phyloP scores from a whole-genome alignment of 1,140 invertebrate species.

The Tribolium castaneum region DNA sequence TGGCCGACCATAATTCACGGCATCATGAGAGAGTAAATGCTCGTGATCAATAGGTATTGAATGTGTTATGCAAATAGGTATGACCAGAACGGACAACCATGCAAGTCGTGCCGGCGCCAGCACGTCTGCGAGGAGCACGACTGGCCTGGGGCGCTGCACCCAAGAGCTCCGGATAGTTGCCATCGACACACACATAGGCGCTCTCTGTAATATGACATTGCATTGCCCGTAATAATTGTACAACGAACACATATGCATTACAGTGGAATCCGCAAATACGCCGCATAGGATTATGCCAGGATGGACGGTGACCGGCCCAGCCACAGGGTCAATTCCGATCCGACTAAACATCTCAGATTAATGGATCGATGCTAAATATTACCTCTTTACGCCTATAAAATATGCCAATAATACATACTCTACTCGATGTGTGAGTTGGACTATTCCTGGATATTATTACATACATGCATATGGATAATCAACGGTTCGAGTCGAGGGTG shows the following conservation, averaged over 20 bases:
- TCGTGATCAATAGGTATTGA: slow-evolving; percentile 62
- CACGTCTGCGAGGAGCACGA: slow-evolving; percentile 46
- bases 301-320: slow-evolving; percentile 18
- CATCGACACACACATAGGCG: slow-evolving; percentile 34
- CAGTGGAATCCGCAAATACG: slow-evolving; percentile 48
- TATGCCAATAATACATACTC: background rate
- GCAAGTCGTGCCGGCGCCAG: slow-evolving; percentile 42
- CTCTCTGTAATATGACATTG: slow-evolving; percentile 39
- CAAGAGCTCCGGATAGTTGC: slow-evolving; percentile 46
- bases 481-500: slow-evolving; percentile 15
- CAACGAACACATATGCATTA: slow-evolving; percentile 49
- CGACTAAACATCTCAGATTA: background rate
- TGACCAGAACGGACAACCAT: slow-evolving; percentile 48
- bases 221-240: slow-evolving; percentile 47
- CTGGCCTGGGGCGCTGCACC: slow-evolving; percentile 47
- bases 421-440: background rate
- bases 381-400: background rate
- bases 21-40: slow-evolving; percentile 60
- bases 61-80: slow-evolving; percentile 61
- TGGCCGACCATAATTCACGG: slow-evolving; percentile 64
- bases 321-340: background rate
- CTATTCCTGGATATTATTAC: background rate
- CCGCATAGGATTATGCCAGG: slow-evolving; percentile 45
- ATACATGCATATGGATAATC: slow-evolving; percentile 3
- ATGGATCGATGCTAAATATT: background rate